Evolutionary conservation across 2,113 vertebrate species (phyloP).

Genomic region (Sylvia atricapilla): DNA sequence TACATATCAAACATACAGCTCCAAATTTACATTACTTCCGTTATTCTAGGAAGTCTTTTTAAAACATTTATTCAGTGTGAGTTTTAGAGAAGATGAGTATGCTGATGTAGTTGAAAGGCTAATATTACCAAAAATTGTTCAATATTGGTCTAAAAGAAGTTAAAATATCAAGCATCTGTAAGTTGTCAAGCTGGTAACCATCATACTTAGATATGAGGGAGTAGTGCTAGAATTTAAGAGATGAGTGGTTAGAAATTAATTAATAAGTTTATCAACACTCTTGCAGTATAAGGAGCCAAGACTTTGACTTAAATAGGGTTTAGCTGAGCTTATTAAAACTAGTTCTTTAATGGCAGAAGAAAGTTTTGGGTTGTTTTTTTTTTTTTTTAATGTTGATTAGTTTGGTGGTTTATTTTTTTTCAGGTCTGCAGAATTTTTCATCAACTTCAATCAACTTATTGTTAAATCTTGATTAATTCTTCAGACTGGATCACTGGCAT

Average conservation of each 20-base stretch:
- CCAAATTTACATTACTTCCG: not conserved
- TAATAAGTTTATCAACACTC: not conserved
- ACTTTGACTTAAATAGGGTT: not conserved
- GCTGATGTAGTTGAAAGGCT: not conserved
- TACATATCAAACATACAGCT: not conserved
- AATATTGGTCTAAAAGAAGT: not conserved
- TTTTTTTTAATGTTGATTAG: not conserved
- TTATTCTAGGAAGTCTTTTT: not conserved
- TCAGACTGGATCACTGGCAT: not conserved
- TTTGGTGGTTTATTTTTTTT: not conserved
- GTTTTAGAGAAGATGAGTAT: not conserved
- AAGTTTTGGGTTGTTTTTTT: not conserved
- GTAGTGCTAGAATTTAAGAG: not conserved
- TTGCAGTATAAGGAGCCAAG: not conserved
- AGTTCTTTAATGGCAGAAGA: not conserved
- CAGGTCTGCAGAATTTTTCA: not conserved
- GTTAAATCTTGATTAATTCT: conserved; percentile 32
- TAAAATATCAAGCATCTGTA: not conserved
- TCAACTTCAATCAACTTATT: not conserved
- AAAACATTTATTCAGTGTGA: not conserved
- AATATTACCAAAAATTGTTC: not conserved
- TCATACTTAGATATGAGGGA: not conserved
- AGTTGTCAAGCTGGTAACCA: not conserved
- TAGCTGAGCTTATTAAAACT: not conserved
- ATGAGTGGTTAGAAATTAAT: not conserved